Evolutionary conservation across 2,113 vertebrate species (phyloP).

Genomic region (Corythornis cristatus): DNA sequence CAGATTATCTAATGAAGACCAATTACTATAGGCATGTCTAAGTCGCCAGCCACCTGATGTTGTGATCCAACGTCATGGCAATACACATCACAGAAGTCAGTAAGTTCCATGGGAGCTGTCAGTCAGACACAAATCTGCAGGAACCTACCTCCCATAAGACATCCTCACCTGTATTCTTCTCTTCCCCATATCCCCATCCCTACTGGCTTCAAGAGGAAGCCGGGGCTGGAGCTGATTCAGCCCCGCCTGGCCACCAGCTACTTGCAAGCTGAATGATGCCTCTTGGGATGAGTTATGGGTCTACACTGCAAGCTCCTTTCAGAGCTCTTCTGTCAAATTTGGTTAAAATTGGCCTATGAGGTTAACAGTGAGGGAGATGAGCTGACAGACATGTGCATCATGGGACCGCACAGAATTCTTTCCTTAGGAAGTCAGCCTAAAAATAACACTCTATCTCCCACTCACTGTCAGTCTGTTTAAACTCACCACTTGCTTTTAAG

Average conservation of each 20-base stretch:
- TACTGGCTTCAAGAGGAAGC: not conserved
- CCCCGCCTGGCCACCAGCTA: not conserved
- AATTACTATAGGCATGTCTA: not conserved
- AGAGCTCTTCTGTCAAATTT: not conserved
- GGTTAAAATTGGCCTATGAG: slow-evolving; percentile 16
- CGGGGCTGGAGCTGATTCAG: not conserved
- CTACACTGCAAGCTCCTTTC: not conserved
- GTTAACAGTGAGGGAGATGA: not conserved
- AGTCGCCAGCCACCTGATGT: not conserved
- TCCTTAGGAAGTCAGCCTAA: slow-evolving; percentile 8
- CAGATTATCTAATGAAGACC: not conserved
- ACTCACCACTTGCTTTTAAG: not conserved
- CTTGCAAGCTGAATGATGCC: not conserved
- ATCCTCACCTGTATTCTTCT: not conserved
- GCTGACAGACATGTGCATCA: slow-evolving; percentile 8
- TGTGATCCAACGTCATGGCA: not conserved
- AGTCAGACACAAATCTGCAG: not conserved
- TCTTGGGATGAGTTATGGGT: not conserved
- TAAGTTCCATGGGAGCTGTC: not conserved
- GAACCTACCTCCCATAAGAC: not conserved
- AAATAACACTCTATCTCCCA: slow-evolving; percentile 20
- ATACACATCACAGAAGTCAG: not conserved
- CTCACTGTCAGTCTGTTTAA: not conserved
- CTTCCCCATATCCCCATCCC: not conserved
- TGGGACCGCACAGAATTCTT: not conserved